Base-by-base conservation (phyloP, 2,888 invertebrate genomes). In the Cephus sareptanus region DNA sequence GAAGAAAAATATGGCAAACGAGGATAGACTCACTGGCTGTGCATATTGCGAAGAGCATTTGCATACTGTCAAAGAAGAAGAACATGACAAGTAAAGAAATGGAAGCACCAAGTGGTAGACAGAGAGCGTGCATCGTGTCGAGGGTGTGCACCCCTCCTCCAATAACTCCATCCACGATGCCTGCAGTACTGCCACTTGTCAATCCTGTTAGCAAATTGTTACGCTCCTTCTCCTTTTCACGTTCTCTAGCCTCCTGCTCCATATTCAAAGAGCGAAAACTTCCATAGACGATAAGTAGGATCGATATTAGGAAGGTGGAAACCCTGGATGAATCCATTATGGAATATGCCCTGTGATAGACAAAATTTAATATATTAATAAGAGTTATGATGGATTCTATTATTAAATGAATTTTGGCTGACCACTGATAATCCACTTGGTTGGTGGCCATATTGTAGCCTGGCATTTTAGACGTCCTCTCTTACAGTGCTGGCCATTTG, bases 1-100 rank as follows among this genome's bases (percentile, higher is more conserved):
- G 6, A 9, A 56, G n/a, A 33, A 35, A 34, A n/a, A 68, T 30
- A 30, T 15, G 31, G 73, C 12, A 74, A 70, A 40, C 35, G 40
- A 34, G 34, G n/a, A 75, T 73, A 70, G 76, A 94, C 96, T 95
- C 92, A 98, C 98, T 97, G 90, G 99, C 98, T 88, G 99, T 99
- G 92, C 98, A 98, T 88, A 98, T 97, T 83, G 97, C 98, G 93
- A 96, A 98, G 87, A 96, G 95, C 94, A 97, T 97, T 93, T 99
- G 99, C 96, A 99, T 98, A 79, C 98, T 98, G 93, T 99, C 99
- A 91, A 99, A 99, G 93, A 98, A 99, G 94, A 99, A 98, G 93
- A 99, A 99, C 98, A 99, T 99, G 89, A 99, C 95, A 81, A 99
- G 95, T 83, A 99, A 94, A 81, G 98, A 98, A 87, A 98, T 96